These are phyloP conservation scores for Agrochola litura DNA, from an alignment of 2,888 invertebrate species.

Conservation along the genomic window DNA sequence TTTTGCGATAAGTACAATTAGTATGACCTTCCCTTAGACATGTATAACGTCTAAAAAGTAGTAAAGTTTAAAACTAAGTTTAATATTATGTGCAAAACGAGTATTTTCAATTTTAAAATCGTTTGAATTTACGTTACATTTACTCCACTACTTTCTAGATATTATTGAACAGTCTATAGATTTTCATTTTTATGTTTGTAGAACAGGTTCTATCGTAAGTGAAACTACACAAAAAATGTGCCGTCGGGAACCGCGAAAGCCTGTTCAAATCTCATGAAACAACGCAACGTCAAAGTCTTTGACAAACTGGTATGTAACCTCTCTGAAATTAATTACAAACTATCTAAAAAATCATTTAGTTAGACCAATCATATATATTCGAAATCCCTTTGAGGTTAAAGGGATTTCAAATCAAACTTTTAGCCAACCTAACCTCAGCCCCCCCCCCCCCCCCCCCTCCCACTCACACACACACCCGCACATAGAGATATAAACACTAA, in stretches of 20 bases:
- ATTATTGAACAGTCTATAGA: neutral
- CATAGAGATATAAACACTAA: constrained; percentile 14
- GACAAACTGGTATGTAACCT: neutral
- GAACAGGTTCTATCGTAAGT: neutral
- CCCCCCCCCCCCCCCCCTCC: neutral
- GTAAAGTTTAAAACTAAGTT: too few species aligned
- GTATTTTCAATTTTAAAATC: too few species aligned
- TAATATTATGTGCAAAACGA: too few species aligned
- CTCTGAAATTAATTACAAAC: neutral
- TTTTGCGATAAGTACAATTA: neutral
- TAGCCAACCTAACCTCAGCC: neutral
- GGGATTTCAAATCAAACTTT: constrained; percentile 30
- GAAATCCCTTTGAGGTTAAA: constrained; percentile 20
- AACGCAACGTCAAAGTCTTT: neutral
- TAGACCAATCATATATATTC: constrained; percentile 6
- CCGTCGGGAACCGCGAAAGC: neutral
- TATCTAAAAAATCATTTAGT: neutral
- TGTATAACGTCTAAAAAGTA: too few species aligned
- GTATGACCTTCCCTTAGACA: neutral
- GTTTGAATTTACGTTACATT: too few species aligned
- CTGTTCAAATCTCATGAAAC: neutral
- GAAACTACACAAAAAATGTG: neutral
- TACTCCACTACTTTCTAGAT: too few species aligned
- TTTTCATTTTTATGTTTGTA: neutral
- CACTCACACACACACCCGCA: constrained; percentile 7